A percentile compares a stretch with the other conserved stretches of the same genome.
Conservation (phyloP, 2,888 invertebrate species). For the Agriopis aurantiaria region DNA sequence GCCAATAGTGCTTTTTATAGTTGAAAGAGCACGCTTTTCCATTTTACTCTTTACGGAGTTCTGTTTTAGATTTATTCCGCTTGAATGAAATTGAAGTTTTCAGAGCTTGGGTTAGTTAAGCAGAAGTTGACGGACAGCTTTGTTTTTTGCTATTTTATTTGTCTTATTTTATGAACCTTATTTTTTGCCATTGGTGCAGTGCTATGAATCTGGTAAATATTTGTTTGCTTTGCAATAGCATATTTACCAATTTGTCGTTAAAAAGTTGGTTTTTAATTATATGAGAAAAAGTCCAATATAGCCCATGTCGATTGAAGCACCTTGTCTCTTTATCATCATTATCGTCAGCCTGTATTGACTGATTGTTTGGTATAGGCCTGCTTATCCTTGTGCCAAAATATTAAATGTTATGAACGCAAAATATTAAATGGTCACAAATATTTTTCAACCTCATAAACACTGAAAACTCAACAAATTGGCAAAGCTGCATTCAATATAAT, state of each 20-base stretch:
- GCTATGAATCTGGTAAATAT: too few relatives aligned
- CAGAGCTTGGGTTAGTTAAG: constrained; percentile 9
- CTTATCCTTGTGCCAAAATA: too few relatives aligned
- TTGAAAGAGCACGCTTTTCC: constrained; percentile 42
- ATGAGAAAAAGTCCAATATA: too few relatives aligned
- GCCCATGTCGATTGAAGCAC: too few relatives aligned
- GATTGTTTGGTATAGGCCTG: too few relatives aligned
- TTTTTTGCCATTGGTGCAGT: neutral
- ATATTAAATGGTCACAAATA: neutral
- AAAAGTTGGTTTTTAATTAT: too few relatives aligned
- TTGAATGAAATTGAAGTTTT: constrained; percentile 31
- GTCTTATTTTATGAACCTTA: too few relatives aligned
- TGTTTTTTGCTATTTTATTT: neutral
- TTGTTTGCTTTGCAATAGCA: too few relatives aligned
- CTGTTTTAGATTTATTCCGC: constrained; percentile 37
- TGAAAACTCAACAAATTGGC: constrained; percentile 16
- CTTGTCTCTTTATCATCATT: too few relatives aligned
- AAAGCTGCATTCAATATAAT: too few relatives aligned
- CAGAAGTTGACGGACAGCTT: neutral
- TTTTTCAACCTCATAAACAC: neutral
- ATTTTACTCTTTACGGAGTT: constrained; percentile 36
- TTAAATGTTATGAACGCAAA: neutral
- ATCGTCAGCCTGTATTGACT: too few relatives aligned
- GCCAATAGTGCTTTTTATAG: constrained; percentile 47
- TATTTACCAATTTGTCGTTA: too few relatives aligned